phyloP scores from a whole-genome alignment of 2,113 vertebrate species.

The Anarrhichthys ocellatus region DNA sequence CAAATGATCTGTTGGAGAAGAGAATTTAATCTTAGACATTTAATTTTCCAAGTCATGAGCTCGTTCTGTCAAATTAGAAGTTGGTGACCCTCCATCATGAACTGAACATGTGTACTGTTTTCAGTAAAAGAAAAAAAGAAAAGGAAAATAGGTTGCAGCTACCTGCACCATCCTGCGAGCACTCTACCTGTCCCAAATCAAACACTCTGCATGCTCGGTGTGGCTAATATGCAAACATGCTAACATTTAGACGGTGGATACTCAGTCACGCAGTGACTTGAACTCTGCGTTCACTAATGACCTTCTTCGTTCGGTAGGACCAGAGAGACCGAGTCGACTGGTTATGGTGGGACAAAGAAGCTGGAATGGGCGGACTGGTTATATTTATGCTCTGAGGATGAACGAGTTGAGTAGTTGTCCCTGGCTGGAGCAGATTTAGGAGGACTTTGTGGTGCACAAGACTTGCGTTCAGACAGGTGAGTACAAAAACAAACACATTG shows the following conservation, averaged over 20 bases:
- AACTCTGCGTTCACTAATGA: too few relatives aligned
- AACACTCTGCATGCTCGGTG: background rate
- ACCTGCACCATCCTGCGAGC: too few relatives aligned
- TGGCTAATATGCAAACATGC: too few relatives aligned
- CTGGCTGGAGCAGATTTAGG: background rate
- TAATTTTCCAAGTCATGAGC: background rate
- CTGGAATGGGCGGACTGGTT: too few relatives aligned
- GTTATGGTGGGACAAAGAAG: background rate
- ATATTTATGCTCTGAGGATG: too few relatives aligned
- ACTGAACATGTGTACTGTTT: background rate
- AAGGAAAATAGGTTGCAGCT: too few relatives aligned
- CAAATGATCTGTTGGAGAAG: slow-evolving; percentile 19
- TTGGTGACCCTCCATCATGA: background rate
- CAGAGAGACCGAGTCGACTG: background rate
- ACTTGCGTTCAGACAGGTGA: background rate
- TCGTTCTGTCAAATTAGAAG: background rate
- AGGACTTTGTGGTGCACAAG: background rate
- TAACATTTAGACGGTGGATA: too few relatives aligned
- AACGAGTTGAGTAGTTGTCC: too few relatives aligned
- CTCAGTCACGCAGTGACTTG: too few relatives aligned
- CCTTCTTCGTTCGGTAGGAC: background rate
- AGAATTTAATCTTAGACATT: background rate
- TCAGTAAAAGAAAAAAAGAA: background rate
- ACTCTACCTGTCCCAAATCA: background rate
- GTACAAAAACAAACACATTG: background rate